Evolutionary conservation across 1,140 invertebrate species (phyloP), one percentile per base, ranked within the genome.

Genomic region (Adoxophyes honmai): DNA sequence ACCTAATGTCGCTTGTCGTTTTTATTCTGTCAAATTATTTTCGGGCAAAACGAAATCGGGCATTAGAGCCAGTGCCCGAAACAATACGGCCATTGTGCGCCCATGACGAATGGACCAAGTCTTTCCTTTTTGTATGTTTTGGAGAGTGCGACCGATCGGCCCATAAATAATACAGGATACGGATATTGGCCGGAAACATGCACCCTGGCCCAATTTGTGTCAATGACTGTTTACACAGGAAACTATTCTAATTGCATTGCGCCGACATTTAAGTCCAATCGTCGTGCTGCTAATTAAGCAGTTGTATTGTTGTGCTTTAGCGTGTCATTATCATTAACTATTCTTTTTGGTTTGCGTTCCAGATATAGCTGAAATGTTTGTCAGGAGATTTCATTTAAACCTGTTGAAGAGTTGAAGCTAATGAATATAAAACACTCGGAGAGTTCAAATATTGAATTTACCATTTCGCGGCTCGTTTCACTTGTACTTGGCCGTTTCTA

Each of bases 41-140:
- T 73, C 64, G 70, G 63, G 57, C 68, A 66, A 52, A 74, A 57
- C 64, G 54, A 62, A 70, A 65, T 63, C 55, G 64, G 54, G 57
- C 60, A 68, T 72, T 64, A 72, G 67, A 66, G 70, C 65, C 69
- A 52, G 51, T 70, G 68, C 48, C 62, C 72, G 70, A 81, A 80
- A 86, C 81, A 86, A 84, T 85, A 68, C 70, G 14, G 64, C 60
- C 67, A 84, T 78, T 82, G 78, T 81, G 62, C 64, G 54, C 34
- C 55, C 73, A 67, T 85, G 75, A 83, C 81, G 75, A 81, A 84
- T 82, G 71, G 68, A 51, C 58, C 52, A 52, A 64, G 60, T 59
- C 69, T 79, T 64, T 76, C 68, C 83, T 78, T 87, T 87, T 87
- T 83, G 78, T 84, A 75, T 80, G 77, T 84, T 81, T 85, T 83